Base-by-base conservation (phyloP, 2,888 invertebrate genomes). In the Tricholauxania praeusta region DNA sequence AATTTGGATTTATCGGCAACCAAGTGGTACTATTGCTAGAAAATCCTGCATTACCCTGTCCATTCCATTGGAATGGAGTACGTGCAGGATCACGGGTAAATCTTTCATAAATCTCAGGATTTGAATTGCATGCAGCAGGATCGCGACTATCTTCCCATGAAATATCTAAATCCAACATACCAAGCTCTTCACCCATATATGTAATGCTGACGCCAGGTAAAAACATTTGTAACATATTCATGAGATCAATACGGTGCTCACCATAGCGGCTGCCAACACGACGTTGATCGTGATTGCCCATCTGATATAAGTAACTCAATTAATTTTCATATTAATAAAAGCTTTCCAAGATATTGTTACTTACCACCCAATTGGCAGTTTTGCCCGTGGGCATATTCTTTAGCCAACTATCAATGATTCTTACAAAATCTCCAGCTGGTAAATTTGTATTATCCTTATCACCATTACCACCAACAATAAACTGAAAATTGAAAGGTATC, bases 161-260 rank as follows among this genome's bases (percentile, higher is more conserved):
- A 5, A 92, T 87, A 48, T 84, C 80, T 22, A 88, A 88, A 64
- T 85, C 85, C 0, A 82, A 74, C 85, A 85, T 86, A 55, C 85
- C 85, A 71, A 85, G 72, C 72, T 86, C 85, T 70, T 86, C 85
- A 7, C 85, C 85, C 82, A 91, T 90, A 82, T 91, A 92, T 6
- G 90, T 88, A 19, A 92, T 85, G 8, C 90, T 88, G 1, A 91
- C 89, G 10, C 93, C 93, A 0, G 92, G 92, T 55, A 94, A 83
- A 12, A 92, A 86, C 83, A 91, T 87, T 74, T 90, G 87, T 65
- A 93, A 80, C 90, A 96, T 95, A 81, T 95, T 94, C 83, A 96
- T 90, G 6, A 92, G 92, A 83, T 96, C 95, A 0, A 92, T 91
- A 76, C 93, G 89, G 66, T 91, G 89, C 6, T 87, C 86, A 0